phyloP scores from a whole-genome alignment of 2,888 invertebrate species.

The Tortricodes alternella region DNA sequence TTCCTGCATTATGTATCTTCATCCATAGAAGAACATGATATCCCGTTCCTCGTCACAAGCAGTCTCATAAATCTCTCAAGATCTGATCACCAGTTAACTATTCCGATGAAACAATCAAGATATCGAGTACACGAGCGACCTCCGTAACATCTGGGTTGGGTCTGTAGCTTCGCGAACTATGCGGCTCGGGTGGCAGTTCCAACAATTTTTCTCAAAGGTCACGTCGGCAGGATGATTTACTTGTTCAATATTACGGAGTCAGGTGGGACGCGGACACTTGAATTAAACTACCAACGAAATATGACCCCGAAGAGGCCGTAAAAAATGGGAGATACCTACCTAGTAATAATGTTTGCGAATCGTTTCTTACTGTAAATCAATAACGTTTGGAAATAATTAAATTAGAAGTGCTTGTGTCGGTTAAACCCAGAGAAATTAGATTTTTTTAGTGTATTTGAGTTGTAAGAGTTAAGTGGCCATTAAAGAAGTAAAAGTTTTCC shows the following conservation, averaged over 20 bases:
- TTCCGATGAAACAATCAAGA: constrained; percentile 23
- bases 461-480: too few species aligned
- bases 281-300: constrained; percentile 67
- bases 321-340: constrained; percentile 18
- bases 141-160: constrained; percentile 5
- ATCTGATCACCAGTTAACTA: neutral
- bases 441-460: too few species aligned
- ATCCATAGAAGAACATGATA: neutral
- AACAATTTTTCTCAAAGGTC: constrained; percentile 49
- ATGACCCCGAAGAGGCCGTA: constrained; percentile 48
- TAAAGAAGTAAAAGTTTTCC: too few species aligned
- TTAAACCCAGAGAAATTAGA: too few species aligned
- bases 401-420: neutral
- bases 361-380: too few species aligned
- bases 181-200: constrained; percentile 22
- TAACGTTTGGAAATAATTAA: neutral
- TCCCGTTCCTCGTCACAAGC: neutral
- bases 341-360: constrained; percentile 2
- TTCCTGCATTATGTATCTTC: neutral
- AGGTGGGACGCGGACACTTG: constrained; percentile 61
- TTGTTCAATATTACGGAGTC: constrained; percentile 63
- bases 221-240: constrained; percentile 63
- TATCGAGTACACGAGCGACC: constrained; percentile 7
- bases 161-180: neutral
- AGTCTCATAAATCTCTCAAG: neutral